Evolutionary conservation across 2,113 vertebrate species (phyloP).

Genomic region (Picathartes gymnocephalus): DNA sequence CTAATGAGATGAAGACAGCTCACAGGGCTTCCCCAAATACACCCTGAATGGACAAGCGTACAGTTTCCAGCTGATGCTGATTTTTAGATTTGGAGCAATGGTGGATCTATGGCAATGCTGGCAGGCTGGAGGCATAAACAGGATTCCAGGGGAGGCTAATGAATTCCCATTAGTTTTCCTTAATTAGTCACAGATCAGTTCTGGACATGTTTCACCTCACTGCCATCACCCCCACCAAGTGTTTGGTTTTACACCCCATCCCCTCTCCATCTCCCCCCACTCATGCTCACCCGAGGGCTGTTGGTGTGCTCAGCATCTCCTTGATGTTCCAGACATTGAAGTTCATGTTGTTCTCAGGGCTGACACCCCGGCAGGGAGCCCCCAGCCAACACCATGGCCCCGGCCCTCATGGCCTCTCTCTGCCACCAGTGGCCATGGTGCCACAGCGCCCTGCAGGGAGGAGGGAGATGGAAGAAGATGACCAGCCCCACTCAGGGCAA

Average conservation of each 20-base stretch:
- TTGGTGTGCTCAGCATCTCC: conserved; percentile 82
- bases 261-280: neutral
- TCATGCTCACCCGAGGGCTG: conserved; percentile 70
- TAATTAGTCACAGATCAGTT: neutral
- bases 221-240: neutral
- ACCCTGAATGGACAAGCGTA: neutral
- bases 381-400: neutral
- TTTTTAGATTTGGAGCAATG: neutral
- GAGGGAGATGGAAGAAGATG: neutral
- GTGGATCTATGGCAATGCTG: neutral
- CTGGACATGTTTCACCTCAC: neutral
- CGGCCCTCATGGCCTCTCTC: rapidly evolving
- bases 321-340: conserved; percentile 85
- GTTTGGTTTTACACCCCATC: neutral
- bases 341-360: conserved; percentile 75
- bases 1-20: neutral
- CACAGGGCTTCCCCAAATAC: neutral
- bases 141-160: too few relatives aligned
- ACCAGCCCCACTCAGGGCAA: neutral
- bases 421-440: rapidly evolving
- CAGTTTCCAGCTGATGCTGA: neutral
- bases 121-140: neutral
- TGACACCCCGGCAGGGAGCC: neutral
- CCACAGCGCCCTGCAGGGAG: neutral
- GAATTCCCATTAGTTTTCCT: neutral